Conservation (phyloP, 1,140 invertebrate genomes). For the Hycleus cichorii region DNA sequence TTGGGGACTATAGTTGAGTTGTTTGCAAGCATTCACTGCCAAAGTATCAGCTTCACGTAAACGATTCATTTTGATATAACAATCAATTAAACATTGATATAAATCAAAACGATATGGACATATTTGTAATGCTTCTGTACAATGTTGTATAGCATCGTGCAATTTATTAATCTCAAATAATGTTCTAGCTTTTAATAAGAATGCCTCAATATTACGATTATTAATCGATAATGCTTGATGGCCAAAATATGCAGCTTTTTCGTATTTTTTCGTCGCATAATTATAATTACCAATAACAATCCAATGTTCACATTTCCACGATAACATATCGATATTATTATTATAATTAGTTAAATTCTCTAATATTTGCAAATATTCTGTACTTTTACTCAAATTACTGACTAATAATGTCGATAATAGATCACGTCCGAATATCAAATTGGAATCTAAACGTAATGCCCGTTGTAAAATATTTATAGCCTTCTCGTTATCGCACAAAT, state of each 20-base stretch:
- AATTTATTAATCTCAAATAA: slow-evolving; percentile 64
- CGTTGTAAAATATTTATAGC: slow-evolving; percentile 40
- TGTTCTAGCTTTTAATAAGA: slow-evolving; percentile 64
- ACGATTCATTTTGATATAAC: slow-evolving; percentile 58
- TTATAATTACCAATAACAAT: slow-evolving; percentile 36
- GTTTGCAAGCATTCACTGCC: slow-evolving; percentile 61
- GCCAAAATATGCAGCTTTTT: slow-evolving; percentile 40
- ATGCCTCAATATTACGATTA: slow-evolving; percentile 55
- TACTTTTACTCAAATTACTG: background rate
- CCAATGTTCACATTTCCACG: slow-evolving; percentile 37
- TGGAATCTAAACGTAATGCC: slow-evolving; percentile 32
- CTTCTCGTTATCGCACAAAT: slow-evolving; percentile 44
- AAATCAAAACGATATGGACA: slow-evolving; percentile 51
- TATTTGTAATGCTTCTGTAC: slow-evolving; percentile 62
- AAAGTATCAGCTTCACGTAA: slow-evolving; percentile 61
- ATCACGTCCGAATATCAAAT: slow-evolving; percentile 33
- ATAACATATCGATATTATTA: slow-evolving; percentile 22
- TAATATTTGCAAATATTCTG: too few species aligned
- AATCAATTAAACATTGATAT: slow-evolving; percentile 65
- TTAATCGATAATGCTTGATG: slow-evolving; percentile 41
- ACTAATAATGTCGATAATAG: slow-evolving; percentile 31
- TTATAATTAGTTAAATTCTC: slow-evolving; percentile 10
- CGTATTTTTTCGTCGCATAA: slow-evolving; percentile 34
- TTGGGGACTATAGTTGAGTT: slow-evolving; percentile 60
- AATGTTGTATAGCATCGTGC: slow-evolving; percentile 61